phyloP scores from a whole-genome alignment of 2,113 vertebrate genomes.

The Menidia beryllina region DNA sequence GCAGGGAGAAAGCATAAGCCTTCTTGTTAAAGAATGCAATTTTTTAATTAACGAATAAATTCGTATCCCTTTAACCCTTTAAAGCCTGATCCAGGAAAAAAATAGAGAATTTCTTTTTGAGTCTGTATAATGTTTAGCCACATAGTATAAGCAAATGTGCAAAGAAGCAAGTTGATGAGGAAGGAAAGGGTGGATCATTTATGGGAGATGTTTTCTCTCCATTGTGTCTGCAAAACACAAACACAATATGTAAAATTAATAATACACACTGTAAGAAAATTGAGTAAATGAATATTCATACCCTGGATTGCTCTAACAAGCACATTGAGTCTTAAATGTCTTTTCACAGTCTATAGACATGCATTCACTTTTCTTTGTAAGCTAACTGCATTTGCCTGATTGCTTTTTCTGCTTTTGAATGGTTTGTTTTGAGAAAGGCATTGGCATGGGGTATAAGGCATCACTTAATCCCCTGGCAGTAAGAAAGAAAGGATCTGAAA shows the following conservation, averaged over 20 bases:
- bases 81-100: too few relatives aligned
- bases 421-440: slow-evolving; percentile 73
- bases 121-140: neutral
- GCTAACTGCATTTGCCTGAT: slow-evolving; percentile 75
- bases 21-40: slow-evolving; percentile 6
- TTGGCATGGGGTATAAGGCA: slow-evolving; percentile 72
- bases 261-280: slow-evolving; percentile 53
- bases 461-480: slow-evolving; percentile 74
- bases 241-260: slow-evolving; percentile 59
- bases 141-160: neutral
- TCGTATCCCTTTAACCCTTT: too few relatives aligned
- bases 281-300: slow-evolving; percentile 76
- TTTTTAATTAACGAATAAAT: slow-evolving; percentile 12
- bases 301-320: slow-evolving; percentile 60
- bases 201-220: slow-evolving; percentile 9
- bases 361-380: slow-evolving; percentile 64
- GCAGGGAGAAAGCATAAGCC: slow-evolving; percentile 10
- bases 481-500: slow-evolving; percentile 65
- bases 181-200: neutral
- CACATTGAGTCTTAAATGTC: slow-evolving; percentile 59
- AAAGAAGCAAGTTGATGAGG: neutral
- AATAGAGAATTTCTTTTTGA: neutral
- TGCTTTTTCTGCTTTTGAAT: slow-evolving; percentile 78
- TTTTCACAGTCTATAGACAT: slow-evolving; percentile 64
- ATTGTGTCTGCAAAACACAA: slow-evolving; percentile 55